These are phyloP conservation scores for Parthenolecanium corni DNA, from an alignment of 2,888 invertebrate species.

Conservation along the genomic window DNA sequence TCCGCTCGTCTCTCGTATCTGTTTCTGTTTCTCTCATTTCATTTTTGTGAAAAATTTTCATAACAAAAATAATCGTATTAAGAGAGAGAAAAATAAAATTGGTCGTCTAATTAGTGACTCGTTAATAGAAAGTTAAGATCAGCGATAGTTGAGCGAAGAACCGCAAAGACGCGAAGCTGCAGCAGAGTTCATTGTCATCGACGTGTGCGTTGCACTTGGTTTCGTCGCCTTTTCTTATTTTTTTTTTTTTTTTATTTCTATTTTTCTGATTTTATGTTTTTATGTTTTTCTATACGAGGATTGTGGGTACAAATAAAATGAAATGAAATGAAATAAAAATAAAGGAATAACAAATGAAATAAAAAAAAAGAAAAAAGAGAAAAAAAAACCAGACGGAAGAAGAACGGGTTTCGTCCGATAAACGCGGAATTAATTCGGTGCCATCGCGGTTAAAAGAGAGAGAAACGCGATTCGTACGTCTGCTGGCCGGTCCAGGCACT, in stretches of 20 bases:
- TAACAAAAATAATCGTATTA: neutral
- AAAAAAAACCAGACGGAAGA: neutral
- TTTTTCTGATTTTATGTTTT: neutral
- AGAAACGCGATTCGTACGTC: neutral
- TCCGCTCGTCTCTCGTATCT: neutral
- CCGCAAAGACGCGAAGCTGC: neutral
- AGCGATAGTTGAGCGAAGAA: neutral
- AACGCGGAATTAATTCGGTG: constrained; percentile 3
- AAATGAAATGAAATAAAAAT: too few species aligned
- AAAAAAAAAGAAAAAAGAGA: neutral
- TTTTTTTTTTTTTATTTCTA: too few species aligned
- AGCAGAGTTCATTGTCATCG: constrained; percentile 18
- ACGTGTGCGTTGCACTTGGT: neutral
- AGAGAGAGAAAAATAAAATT: too few species aligned
- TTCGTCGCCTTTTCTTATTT: neutral
- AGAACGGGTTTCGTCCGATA: constrained; percentile 18
- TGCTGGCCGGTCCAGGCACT: too few species aligned
- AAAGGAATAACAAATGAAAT: too few species aligned
- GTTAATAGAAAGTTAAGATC: constrained; percentile 23
- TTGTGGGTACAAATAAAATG: constrained; percentile 11
- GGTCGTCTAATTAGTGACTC: neutral
- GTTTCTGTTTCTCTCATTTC: neutral
- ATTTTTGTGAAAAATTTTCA: neutral
- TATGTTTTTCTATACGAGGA: constrained; percentile 2
- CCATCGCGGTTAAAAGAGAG: constrained; percentile 3